These are phyloP conservation scores for Helleia helle DNA, from an alignment of 2,888 invertebrate species.

Conservation along the genomic window DNA sequence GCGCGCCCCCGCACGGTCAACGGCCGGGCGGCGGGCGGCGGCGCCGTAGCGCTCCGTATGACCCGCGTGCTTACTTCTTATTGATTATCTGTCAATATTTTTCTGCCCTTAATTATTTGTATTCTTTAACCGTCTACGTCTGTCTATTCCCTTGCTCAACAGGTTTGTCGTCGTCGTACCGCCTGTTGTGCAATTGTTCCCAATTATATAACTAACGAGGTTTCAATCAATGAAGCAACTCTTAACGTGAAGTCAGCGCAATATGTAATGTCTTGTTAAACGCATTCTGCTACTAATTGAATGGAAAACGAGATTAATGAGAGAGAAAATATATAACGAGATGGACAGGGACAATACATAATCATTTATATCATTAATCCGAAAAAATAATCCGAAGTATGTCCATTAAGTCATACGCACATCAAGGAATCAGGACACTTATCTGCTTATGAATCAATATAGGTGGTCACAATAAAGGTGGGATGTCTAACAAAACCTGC, in stretches of 20 bases:
- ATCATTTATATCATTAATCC: too few species aligned
- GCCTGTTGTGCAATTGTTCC: background rate
- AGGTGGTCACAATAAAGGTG: too few species aligned
- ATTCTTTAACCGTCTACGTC: background rate
- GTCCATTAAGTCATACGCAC: too few species aligned
- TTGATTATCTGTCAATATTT: conserved; percentile 54
- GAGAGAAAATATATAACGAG: too few species aligned
- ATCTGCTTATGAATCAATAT: too few species aligned
- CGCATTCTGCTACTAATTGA: background rate
- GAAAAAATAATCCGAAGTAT: too few species aligned
- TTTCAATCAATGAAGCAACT: conserved; percentile 2
- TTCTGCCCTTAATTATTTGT: conserved; percentile 13
- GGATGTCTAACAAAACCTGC: too few species aligned
- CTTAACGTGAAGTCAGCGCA: background rate
- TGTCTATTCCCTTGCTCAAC: background rate
- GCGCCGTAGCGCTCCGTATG: conserved; percentile 45
- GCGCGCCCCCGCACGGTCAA: conserved; percentile 61
- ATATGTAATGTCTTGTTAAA: background rate
- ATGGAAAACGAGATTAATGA: background rate
- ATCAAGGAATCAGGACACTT: too few species aligned
- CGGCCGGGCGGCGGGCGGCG: conserved; percentile 46
- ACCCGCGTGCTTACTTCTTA: conserved; percentile 48
- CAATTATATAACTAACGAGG: background rate
- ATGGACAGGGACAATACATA: too few species aligned
- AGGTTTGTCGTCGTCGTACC: conserved; percentile 2